Evolutionary conservation across 2,888 invertebrate species (phyloP).

Genomic region (Elmis aenea): DNA sequence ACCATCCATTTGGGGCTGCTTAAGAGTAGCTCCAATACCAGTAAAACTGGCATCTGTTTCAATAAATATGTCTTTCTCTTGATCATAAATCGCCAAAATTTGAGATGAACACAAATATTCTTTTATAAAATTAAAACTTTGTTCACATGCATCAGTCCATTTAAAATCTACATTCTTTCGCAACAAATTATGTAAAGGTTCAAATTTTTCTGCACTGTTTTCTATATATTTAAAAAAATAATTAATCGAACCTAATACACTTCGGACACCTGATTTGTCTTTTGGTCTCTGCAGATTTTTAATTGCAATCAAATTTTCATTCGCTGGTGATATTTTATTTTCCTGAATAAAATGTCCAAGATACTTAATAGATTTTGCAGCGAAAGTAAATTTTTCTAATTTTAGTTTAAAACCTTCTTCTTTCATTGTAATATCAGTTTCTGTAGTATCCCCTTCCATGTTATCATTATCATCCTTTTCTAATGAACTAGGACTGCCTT

Average conservation of each 20-base stretch:
- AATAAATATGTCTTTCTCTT: slow-evolving; percentile 14
- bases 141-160: slow-evolving; percentile 10
- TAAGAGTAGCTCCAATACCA: slow-evolving; percentile 26
- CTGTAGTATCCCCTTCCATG: neutral
- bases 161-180: slow-evolving; percentile 7
- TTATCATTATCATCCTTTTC: neutral
- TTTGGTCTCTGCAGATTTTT: neutral
- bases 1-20: slow-evolving; percentile 23
- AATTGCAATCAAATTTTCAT: too few relatives aligned
- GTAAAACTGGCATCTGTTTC: too few relatives aligned
- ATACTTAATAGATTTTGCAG: neutral
- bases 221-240: slow-evolving; percentile 8
- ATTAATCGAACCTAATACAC: slow-evolving; percentile 15
- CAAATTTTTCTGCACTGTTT: slow-evolving; percentile 8
- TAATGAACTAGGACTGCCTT: too few relatives aligned
- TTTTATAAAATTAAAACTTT: slow-evolving; percentile 7
- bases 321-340: neutral
- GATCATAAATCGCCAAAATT: slow-evolving; percentile 2
- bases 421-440: neutral
- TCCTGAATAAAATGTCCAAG: neutral
- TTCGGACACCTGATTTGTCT: slow-evolving; percentile 2
- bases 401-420: too few relatives aligned
- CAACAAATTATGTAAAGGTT: too few relatives aligned
- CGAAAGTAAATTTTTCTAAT: too few relatives aligned
- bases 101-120: too few relatives aligned